phyloP scores from a whole-genome alignment of 2,797 vertebrate genomes.

The Neopelma chrysocephalum region DNA sequence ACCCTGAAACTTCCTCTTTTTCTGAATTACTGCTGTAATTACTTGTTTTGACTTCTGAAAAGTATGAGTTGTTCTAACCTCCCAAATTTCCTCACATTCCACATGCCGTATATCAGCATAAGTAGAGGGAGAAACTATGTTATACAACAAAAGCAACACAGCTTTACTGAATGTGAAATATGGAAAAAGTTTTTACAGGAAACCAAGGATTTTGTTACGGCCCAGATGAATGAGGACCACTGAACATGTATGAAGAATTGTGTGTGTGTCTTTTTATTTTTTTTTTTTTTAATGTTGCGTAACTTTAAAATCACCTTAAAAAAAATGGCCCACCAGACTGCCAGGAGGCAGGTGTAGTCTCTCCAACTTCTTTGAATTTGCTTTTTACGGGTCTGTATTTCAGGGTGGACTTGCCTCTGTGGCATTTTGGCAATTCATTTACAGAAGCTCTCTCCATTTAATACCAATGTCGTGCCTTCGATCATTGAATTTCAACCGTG shows the following conservation, averaged over 20 bases:
- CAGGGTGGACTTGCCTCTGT: not conserved
- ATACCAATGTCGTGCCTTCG: fast-evolving
- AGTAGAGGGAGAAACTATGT: not conserved
- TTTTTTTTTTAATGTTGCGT: not conserved
- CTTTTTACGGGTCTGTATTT: not conserved
- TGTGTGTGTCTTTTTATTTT: not conserved
- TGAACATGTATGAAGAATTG: not conserved
- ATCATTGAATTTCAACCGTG: not conserved
- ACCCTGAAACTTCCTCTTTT: not conserved
- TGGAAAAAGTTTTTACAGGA: not conserved
- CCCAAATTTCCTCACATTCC: not conserved
- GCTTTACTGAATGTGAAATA: not conserved
- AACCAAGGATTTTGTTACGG: not conserved
- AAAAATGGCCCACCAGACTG: not conserved
- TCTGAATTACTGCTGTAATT: conserved; percentile 8
- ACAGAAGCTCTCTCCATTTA: not conserved
- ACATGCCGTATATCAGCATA: not conserved
- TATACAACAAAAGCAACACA: not conserved
- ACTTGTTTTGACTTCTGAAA: conserved; percentile 25
- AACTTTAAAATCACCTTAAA: not conserved
- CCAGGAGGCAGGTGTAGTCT: not conserved
- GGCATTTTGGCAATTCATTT: not conserved
- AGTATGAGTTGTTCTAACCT: not conserved
- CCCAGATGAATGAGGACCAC: not conserved
- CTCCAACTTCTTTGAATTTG: not conserved